A percentile compares a stretch with the other conserved stretches of the same genome.
Evolutionary conservation across 2,888 invertebrate species (phyloP).

Genomic region (Trachelus troglodyta): DNA sequence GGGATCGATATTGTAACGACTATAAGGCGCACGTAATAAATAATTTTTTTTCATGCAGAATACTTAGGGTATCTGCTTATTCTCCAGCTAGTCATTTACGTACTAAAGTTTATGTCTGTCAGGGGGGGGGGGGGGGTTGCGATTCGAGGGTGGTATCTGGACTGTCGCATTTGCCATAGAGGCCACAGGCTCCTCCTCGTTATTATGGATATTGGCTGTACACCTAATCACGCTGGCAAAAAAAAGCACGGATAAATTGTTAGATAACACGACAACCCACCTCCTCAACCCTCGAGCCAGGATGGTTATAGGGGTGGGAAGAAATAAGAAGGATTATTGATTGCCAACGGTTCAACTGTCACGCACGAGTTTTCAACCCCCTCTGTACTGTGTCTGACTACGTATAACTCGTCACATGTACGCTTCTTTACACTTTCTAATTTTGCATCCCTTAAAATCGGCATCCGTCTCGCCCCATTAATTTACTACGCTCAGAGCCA

Average conservation of each 20-base stretch:
- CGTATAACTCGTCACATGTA: background rate
- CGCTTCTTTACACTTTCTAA: background rate
- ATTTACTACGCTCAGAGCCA: background rate
- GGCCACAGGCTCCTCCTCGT: slow-evolving; percentile 8
- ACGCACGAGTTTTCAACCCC: background rate
- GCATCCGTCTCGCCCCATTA: background rate
- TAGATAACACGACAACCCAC: slow-evolving; percentile 19
- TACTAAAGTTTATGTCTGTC: background rate
- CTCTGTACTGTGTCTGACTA: background rate
- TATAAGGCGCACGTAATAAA: background rate
- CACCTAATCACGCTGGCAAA: slow-evolving; percentile 22
- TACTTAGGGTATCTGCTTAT: background rate
- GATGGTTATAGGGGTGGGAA: background rate
- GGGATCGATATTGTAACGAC: background rate
- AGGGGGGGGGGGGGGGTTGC: background rate
- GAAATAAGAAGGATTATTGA: slow-evolving; percentile 6
- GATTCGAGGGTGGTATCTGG: background rate
- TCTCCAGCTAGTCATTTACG: background rate
- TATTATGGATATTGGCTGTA: slow-evolving; percentile 24
- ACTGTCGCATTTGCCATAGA: background rate
- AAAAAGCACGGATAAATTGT: slow-evolving; percentile 22
- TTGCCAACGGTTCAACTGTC: slow-evolving; percentile 1
- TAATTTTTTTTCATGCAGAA: background rate
- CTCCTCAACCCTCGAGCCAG: background rate
- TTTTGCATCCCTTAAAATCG: background rate